phyloP scores from a whole-genome alignment of 2,113 vertebrate species.

The Cyanoderma ruficeps region DNA sequence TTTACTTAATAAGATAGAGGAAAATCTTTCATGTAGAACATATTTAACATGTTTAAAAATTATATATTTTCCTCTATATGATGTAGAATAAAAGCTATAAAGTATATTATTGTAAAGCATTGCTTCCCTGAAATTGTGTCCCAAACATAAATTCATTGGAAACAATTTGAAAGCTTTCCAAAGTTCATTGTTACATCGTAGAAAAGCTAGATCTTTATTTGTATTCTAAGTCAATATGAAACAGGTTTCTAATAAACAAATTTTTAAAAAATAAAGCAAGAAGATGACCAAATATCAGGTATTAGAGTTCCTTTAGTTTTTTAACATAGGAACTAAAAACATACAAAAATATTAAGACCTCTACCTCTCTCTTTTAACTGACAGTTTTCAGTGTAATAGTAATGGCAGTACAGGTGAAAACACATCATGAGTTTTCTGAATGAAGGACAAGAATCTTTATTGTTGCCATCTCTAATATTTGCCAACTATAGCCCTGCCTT shows the following conservation, averaged over 20 bases:
- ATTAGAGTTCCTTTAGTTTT: neutral
- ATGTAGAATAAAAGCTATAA: neutral
- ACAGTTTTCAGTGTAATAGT: neutral
- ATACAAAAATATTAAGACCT: neutral
- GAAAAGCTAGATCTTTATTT: neutral
- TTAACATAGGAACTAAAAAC: neutral
- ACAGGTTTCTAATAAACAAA: neutral
- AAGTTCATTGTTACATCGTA: neutral
- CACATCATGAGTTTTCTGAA: neutral
- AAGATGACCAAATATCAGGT: neutral
- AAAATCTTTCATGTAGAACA: conserved; percentile 56
- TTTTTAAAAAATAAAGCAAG: neutral
- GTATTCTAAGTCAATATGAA: neutral
- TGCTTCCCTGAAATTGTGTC: neutral
- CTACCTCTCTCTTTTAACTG: neutral
- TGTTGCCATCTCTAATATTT: neutral
- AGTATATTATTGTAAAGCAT: neutral
- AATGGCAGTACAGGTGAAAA: neutral
- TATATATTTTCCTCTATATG: neutral
- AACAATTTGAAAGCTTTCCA: neutral
- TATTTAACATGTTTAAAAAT: neutral
- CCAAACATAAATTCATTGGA: neutral
- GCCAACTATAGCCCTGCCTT: neutral
- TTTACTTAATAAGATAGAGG: conserved; percentile 73
- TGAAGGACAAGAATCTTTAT: neutral